phyloP scores from a whole-genome alignment of 2,113 vertebrate genomes.

The Channa argus region DNA sequence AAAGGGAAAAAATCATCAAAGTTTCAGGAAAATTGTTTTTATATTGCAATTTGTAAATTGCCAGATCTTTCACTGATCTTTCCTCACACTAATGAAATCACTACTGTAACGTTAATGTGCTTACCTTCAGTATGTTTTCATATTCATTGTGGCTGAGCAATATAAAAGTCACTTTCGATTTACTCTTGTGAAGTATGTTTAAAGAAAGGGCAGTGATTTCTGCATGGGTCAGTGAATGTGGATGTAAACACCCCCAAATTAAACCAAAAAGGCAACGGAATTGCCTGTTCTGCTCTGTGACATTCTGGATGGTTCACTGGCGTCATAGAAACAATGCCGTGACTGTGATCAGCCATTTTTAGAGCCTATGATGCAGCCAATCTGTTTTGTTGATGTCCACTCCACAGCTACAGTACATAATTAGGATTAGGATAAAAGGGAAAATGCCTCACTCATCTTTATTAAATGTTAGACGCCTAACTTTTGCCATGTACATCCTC shows the following conservation, averaged over 20 bases:
- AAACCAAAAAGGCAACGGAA: constrained; percentile 27
- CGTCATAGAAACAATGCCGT: not conserved
- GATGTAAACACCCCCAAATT: constrained; percentile 40
- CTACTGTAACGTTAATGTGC: constrained; percentile 19
- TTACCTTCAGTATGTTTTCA: constrained; percentile 36
- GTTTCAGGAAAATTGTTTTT: too few species aligned
- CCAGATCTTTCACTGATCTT: not conserved
- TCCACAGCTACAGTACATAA: not conserved
- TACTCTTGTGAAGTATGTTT: constrained; percentile 17
- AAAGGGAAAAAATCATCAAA: too few species aligned
- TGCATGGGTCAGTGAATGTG: constrained; percentile 15
- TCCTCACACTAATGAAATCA: constrained; percentile 4
- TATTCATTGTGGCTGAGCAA: constrained; percentile 7
- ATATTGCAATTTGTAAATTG: too few species aligned
- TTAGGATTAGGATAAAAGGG: not conserved
- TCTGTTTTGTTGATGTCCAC: not conserved
- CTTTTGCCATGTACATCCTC: not conserved
- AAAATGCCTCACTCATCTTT: not conserved
- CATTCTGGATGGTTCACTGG: not conserved
- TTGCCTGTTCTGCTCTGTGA: constrained; percentile 8
- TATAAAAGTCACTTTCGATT: not conserved
- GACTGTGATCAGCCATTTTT: not conserved
- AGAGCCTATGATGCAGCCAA: not conserved
- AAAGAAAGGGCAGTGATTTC: constrained; percentile 12
- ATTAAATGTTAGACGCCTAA: not conserved